Evolutionary conservation across 2,113 vertebrate genomes (phyloP).

Genomic region (Ploceus nigricollis): DNA sequence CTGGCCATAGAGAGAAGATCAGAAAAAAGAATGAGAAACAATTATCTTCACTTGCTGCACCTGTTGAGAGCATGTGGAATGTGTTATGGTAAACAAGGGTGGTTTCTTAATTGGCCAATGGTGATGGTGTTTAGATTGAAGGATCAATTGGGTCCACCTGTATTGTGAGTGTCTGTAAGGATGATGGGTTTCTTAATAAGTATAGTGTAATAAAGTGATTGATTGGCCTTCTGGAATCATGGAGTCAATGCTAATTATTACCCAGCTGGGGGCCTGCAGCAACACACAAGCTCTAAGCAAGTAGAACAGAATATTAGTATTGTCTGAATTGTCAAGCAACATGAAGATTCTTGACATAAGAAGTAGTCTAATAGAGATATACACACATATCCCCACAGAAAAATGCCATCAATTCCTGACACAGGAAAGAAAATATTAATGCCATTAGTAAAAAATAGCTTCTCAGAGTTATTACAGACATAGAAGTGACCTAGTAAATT

Average conservation of each 20-base stretch:
- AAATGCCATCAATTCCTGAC: not conserved
- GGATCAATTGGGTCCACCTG: not conserved
- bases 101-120: too few relatives aligned
- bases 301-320: slow-evolving; percentile 18
- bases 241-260: not conserved
- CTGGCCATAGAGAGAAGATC: not conserved
- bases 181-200: not conserved
- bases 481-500: not conserved
- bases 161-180: not conserved
- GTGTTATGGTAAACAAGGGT: too few relatives aligned
- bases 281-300: not conserved
- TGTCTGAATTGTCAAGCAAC: slow-evolving; percentile 32
- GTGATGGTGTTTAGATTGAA: too few relatives aligned
- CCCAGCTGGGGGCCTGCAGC: not conserved
- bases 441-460: not conserved
- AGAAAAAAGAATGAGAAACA: too few relatives aligned
- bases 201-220: not conserved
- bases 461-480: not conserved
- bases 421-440: not conserved
- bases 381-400: not conserved
- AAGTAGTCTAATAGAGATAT: not conserved
- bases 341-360: not conserved
- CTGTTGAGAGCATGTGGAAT: too few relatives aligned
- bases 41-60: too few relatives aligned
- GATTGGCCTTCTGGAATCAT: not conserved